Evolutionary conservation across 2,113 vertebrate species (phyloP).

Genomic region (Clupea harengus): DNA sequence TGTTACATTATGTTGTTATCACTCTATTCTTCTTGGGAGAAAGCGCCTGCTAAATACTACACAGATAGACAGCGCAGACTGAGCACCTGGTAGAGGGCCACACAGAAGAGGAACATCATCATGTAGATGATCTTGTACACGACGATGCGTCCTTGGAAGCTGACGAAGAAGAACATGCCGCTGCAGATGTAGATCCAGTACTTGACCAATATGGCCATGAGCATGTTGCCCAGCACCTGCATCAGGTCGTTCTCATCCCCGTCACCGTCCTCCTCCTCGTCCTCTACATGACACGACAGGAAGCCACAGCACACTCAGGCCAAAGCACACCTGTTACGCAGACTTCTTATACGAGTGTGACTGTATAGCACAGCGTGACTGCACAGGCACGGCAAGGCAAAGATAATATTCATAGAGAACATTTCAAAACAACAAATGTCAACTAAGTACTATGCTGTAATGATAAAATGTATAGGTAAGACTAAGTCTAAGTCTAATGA

Average conservation of each 20-base stretch:
- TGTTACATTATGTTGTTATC: too few species aligned
- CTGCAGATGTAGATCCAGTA: slow-evolving; percentile 98
- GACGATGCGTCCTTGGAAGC: slow-evolving; percentile 92
- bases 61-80: slow-evolving; percentile 87
- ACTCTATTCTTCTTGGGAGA: too few species aligned
- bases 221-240: slow-evolving; percentile 84
- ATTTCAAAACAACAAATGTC: too few species aligned
- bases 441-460: neutral
- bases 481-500: neutral
- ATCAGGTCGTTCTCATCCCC: slow-evolving; percentile 69
- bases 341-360: neutral
- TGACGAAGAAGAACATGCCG: slow-evolving; percentile 98
- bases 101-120: slow-evolving; percentile 95
- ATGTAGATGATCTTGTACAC: slow-evolving; percentile 99
- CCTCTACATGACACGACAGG: slow-evolving; percentile 62
- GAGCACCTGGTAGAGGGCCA: slow-evolving; percentile 94
- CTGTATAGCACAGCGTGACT: neutral
- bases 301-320: slow-evolving; percentile 19
- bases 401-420: too few species aligned
- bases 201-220: slow-evolving; percentile 91
- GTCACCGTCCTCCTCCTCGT: slow-evolving; percentile 64
- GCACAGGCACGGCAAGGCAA: too few species aligned
- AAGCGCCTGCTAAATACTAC: too few species aligned
- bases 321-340: neutral
- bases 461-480: neutral